Percentiles rank a stretch among this genome's conserved stretches.
Conservation (phyloP, 2,888 invertebrate species). For the Heliconius erato region DNA sequence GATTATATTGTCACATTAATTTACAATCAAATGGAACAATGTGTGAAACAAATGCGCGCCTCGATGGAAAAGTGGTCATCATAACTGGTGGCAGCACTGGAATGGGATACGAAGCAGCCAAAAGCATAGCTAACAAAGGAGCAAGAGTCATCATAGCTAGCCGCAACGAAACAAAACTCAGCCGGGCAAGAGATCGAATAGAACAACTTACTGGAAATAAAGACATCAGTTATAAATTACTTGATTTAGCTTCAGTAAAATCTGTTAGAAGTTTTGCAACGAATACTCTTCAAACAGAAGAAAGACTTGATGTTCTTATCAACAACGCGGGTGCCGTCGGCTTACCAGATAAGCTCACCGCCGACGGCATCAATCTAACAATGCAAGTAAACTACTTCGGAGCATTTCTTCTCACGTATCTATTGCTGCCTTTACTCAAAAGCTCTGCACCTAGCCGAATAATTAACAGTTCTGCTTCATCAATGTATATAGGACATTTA, state of each 20-base stretch:
- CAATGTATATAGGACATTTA: conserved; percentile 82
- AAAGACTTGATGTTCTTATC: conserved; percentile 80
- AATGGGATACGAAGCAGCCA: conserved; percentile 77
- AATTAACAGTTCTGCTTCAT: conserved; percentile 87
- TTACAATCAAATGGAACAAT: conserved; percentile 49
- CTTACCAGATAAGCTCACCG: conserved; percentile 78
- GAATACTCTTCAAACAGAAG: conserved; percentile 72
- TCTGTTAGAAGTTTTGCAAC: conserved; percentile 85
- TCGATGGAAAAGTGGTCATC: conserved; percentile 74
- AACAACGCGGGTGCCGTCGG: conserved; percentile 86
- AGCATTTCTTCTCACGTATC: conserved; percentile 89
- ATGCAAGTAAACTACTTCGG: conserved; percentile 91
- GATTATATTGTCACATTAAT: conserved; percentile 37
- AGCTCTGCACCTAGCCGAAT: conserved; percentile 86
- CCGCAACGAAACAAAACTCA: conserved; percentile 77
- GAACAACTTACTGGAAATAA: conserved; percentile 67
- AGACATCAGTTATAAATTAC: conserved; percentile 64
- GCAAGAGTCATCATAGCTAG: conserved; percentile 84
- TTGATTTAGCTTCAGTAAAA: conserved; percentile 78
- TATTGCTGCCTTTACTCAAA: conserved; percentile 85
- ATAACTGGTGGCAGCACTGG: conserved; percentile 79
- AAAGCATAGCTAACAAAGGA: conserved; percentile 76
- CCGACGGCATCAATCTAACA: conserved; percentile 87
- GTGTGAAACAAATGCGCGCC: conserved; percentile 64
- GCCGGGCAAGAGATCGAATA: conserved; percentile 68